phyloP scores from a whole-genome alignment of 2,888 invertebrate species.

The Agapostemon virescens region DNA sequence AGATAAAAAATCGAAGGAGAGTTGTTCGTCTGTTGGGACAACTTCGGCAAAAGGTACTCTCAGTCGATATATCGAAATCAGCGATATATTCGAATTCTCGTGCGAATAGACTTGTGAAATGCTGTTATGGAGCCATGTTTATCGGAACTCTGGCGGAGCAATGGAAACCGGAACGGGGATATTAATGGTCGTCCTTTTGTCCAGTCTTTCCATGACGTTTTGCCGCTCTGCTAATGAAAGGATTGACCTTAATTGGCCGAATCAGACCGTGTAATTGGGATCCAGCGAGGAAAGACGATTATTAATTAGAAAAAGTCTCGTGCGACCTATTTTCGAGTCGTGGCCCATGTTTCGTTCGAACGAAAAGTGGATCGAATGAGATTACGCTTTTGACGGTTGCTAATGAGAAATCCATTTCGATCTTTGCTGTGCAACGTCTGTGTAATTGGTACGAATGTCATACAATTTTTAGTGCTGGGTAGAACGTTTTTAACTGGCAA shows the following conservation, averaged over 20 bases:
- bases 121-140: background rate
- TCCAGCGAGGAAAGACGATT: slow-evolving; percentile 16
- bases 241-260: slow-evolving; percentile 18
- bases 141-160: background rate
- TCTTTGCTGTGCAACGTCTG: no score
- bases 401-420: background rate
- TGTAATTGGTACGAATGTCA: no score
- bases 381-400: background rate
- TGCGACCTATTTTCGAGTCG: background rate
- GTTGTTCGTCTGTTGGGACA: no score
- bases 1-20: no score
- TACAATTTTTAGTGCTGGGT: background rate
- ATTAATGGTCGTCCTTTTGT: slow-evolving; percentile 11
- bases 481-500: no score
- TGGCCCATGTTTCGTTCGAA: background rate
- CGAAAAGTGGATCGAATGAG: background rate
- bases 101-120: slow-evolving; percentile 9
- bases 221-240: slow-evolving; percentile 16
- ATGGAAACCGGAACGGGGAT: background rate
- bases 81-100: slow-evolving; percentile 6
- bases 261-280: slow-evolving; percentile 20
- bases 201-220: background rate
- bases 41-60: no score
- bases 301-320: background rate
- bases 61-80: no score